Percentiles rank a stretch among this genome's conserved stretches.
Conservation (phyloP, 92 coral and sea anemone species). For the Meandrina meandrites region DNA sequence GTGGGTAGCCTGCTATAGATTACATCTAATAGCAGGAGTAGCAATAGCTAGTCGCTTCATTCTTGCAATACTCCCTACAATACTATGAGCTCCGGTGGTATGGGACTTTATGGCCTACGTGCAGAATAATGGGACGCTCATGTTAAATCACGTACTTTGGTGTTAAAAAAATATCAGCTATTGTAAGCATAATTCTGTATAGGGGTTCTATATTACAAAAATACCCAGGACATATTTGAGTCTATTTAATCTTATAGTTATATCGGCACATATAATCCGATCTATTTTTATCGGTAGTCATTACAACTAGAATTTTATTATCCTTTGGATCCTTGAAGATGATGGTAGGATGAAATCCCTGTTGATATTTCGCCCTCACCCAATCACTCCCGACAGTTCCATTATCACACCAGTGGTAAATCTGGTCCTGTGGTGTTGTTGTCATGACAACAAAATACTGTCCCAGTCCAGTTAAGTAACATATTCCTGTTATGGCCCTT, state of each 20-base stretch:
- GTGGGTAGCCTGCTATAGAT: too few species aligned
- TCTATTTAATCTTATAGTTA: background rate
- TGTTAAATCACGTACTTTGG: too few species aligned
- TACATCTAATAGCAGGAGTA: too few species aligned
- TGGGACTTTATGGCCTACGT: too few species aligned
- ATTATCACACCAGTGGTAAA: background rate
- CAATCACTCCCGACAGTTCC: background rate
- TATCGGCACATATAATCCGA: background rate
- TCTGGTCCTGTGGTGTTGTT: background rate
- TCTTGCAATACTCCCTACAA: too few species aligned
- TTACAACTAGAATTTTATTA: background rate
- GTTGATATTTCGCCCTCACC: background rate
- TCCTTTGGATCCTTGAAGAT: background rate
- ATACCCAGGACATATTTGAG: background rate
- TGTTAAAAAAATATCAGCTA: too few species aligned
- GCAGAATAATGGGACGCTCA: too few species aligned
- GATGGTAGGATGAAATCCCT: constrained; percentile 5
- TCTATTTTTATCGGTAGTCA: background rate
- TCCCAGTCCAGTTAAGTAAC: background rate
- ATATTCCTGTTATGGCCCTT: constrained; percentile 1
- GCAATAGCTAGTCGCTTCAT: too few species aligned
- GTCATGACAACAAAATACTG: constrained; percentile 23
- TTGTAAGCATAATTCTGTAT: too few species aligned
- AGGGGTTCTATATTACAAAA: too few species aligned
- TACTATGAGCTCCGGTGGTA: too few species aligned